Base-by-base conservation (phyloP, 2,113 vertebrate genomes). In the Anhinga rufa region DNA sequence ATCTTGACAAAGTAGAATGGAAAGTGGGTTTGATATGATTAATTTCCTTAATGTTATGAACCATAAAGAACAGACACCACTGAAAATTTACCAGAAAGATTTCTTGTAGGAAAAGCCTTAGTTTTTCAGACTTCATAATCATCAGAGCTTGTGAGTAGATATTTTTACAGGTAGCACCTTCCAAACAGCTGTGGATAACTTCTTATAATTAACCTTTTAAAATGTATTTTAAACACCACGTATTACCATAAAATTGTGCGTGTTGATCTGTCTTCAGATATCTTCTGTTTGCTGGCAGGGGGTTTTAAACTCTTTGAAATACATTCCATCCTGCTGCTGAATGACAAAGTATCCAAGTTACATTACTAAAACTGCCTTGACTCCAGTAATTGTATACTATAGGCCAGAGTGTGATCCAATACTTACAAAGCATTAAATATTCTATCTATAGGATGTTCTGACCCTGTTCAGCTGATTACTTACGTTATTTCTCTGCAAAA, bases 401-500 rank as follows among this genome's bases (percentile, higher is more conserved):
- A 48, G 48, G 31, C 24, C 28, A 38, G 25, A 65, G 19, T n/a
- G 36, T 51, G 69, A 92, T 55, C 32, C 46, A 55, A 90, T 38
- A 34, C 4, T 40, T 71, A 24, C 7, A 91, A 79, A 46, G 22
- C 14, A 86, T 82, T 54, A 92, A 83, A 9, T 46, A 57, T 55
- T 49, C 22, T 92, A 18, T 58, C 44, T 70, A 22, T 16, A 62
- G 9, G 9, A 44, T 26, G 18, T 51, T 77, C 55, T 84, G 72
- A 81, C 49, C 36, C 51, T 55, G 26, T 55, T 36, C 19, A 42
- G 32, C 29, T 74, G 49, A 88, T 83, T 90, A 99, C 99, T 99
- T 98, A 99, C 99, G 88, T 99, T 99, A 97, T 99, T 99, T 98
- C 99, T 99, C 98, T 99, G 99, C 97, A 99, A 97, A 97, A 99